Percentiles rank a stretch among this genome's conserved stretches.
phyloP scores from a whole-genome alignment of 1,140 invertebrate genomes.

The Heliconius nattereri region DNA sequence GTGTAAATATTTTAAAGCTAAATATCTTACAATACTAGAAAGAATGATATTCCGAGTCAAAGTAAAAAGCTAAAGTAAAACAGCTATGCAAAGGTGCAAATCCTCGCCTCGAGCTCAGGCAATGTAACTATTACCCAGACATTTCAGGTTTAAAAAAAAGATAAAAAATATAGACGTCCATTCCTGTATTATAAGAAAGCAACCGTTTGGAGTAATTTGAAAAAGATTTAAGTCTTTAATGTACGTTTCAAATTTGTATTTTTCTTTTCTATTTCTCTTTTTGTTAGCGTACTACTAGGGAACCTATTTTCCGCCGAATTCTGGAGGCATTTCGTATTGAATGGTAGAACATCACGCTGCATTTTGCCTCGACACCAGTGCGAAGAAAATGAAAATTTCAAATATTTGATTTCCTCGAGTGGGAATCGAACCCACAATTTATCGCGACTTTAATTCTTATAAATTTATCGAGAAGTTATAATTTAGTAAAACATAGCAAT shows the following conservation, averaged over 20 bases:
- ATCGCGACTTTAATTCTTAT: too few species aligned
- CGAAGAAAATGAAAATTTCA: too few species aligned
- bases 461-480: too few species aligned
- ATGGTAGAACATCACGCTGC: too few species aligned
- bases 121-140: slow-evolving; percentile 14
- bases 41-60: slow-evolving; percentile 4
- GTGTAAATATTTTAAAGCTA: neutral
- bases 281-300: too few species aligned
- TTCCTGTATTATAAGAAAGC: slow-evolving; percentile 8
- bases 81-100: slow-evolving; percentile 3
- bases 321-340: too few species aligned
- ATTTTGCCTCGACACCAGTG: too few species aligned
- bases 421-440: too few species aligned
- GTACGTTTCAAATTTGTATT: neutral
- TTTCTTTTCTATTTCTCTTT: too few species aligned
- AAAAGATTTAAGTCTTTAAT: neutral
- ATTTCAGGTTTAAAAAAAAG: slow-evolving; percentile 1
- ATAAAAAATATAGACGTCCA: slow-evolving; percentile 8
- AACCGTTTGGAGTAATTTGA: neutral
- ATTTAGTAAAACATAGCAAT: too few species aligned
- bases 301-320: too few species aligned
- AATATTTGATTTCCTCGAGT: too few species aligned
- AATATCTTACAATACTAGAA: neutral
- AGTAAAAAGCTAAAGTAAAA: slow-evolving; percentile 11
- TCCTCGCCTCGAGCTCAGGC: slow-evolving; percentile 12